Conservation (phyloP, 2,113 vertebrate genomes). For the Dipodomys stephensi region DNA sequence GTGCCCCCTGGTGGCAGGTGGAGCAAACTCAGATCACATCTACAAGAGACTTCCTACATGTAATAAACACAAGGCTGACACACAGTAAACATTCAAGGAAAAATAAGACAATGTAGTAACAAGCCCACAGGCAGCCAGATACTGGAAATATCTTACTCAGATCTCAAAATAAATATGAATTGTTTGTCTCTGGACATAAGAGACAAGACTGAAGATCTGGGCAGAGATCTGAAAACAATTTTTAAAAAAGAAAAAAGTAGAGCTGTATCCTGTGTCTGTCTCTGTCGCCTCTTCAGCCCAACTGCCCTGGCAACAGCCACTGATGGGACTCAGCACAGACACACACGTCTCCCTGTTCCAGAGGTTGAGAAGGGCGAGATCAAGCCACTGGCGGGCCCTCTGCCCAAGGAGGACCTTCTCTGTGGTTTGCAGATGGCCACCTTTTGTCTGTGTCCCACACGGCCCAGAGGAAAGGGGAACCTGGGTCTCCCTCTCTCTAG, state of each 20-base stretch:
- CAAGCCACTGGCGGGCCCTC: not conserved
- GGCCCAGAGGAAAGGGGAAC: too few species aligned
- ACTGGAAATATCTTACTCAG: not conserved
- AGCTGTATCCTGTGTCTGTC: rapidly evolving
- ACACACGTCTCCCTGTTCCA: not conserved
- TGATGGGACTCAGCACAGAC: too few species aligned
- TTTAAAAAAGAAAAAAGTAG: not conserved
- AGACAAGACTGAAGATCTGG: not conserved
- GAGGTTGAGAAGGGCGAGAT: not conserved
- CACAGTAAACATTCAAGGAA: not conserved
- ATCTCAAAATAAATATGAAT: not conserved
- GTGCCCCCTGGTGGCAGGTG: slow-evolving; percentile 61
- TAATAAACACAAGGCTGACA: not conserved
- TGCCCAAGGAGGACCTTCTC: too few species aligned
- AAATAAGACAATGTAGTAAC: not conserved
- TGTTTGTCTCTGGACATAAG: not conserved
- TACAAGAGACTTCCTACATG: not conserved
- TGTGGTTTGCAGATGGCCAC: not conserved
- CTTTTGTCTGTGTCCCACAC: not conserved
- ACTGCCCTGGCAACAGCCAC: not conserved
- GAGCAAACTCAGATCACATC: not conserved
- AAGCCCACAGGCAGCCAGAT: not conserved
- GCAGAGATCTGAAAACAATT: not conserved
- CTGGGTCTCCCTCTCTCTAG: not conserved
- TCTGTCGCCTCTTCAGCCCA: not conserved